phyloP scores from a whole-genome alignment of 2,797 vertebrate species.

The Gallinago nigripennis region DNA sequence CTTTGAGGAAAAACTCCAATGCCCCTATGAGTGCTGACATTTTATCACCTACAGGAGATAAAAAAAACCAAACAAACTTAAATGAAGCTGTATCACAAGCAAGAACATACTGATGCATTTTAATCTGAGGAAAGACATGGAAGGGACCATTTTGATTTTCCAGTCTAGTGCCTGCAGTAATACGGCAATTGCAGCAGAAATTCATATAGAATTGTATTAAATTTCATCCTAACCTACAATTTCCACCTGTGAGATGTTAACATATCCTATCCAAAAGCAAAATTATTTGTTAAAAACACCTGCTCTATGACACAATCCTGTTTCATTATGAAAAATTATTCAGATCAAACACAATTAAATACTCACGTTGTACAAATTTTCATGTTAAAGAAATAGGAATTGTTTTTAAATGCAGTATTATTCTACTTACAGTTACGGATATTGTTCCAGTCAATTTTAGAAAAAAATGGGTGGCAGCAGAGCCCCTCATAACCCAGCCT shows the following conservation, averaged over 20 bases:
- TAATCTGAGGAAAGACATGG: background rate
- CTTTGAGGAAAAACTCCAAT: background rate
- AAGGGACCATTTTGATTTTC: constrained; percentile 7
- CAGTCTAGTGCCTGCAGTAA: background rate
- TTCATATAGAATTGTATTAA: background rate
- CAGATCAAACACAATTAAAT: background rate
- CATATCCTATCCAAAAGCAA: background rate
- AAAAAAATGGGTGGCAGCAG: constrained; percentile 93
- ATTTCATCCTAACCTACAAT: background rate
- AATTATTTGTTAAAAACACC: background rate
- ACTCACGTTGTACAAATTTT: background rate
- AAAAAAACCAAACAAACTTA: background rate
- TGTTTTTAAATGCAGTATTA: background rate
- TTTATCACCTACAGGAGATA: background rate
- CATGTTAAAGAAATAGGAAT: background rate
- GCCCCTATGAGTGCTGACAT: background rate
- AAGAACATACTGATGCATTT: background rate
- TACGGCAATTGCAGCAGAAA: background rate
- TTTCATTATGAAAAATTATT: background rate
- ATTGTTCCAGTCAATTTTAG: constrained; percentile 87
- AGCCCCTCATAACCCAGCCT: constrained; percentile 89
- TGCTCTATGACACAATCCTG: background rate
- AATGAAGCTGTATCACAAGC: background rate
- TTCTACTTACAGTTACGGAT: constrained; percentile 87
- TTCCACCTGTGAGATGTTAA: background rate